Evolutionary conservation across 2,888 invertebrate genomes (phyloP), one percentile per base, ranked within the genome.

Genomic region (Eristalinus aeneus): DNA sequence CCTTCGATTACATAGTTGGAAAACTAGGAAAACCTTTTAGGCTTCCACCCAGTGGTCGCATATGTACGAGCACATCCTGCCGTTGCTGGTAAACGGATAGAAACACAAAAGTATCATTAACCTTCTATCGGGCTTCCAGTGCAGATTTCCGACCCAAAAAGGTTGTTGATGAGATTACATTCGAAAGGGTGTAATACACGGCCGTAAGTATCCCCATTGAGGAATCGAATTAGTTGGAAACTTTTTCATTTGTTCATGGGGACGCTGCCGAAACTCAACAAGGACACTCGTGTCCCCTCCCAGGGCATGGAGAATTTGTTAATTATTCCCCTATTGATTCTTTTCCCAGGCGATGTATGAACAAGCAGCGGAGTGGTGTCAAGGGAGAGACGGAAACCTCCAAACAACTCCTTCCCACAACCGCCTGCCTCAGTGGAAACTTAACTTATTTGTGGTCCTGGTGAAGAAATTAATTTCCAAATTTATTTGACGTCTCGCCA

Each of bases 1-100:
- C 69, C 79, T 79, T 74, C 74, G 79, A 84, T 64, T 74, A 83
- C 65, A 58, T 75, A 71, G 84, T 75, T 79, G 79, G 27, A 61
- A 75, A 84, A 84, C 79, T 79, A 79, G 84, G 84, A 84, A 79
- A 84, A 79, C 84, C 84, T 84, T 84, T 84, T 79, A 84, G 67
- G 31, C 79, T 61, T 71, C 69, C 79, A 69, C 79, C 79, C 65
- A 71, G 54, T 79, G 71, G 12, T 34, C 10, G 1, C 58, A 11
- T 58, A 23, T 27, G 23, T n/a, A 58, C 31, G 16, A 31, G 12
- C 73, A 78, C 77, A 72, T 16, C 36, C 12, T 11, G 10, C 11
- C 23, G 22, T 3, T 27, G 27, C 22, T 12, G 11, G 22, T 56
- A 22, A 27, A 1, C 27, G 5, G 12, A 27, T 27, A 23, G 23